phyloP scores from a whole-genome alignment of 1,140 invertebrate genomes.

The Andricus grossulariae region DNA sequence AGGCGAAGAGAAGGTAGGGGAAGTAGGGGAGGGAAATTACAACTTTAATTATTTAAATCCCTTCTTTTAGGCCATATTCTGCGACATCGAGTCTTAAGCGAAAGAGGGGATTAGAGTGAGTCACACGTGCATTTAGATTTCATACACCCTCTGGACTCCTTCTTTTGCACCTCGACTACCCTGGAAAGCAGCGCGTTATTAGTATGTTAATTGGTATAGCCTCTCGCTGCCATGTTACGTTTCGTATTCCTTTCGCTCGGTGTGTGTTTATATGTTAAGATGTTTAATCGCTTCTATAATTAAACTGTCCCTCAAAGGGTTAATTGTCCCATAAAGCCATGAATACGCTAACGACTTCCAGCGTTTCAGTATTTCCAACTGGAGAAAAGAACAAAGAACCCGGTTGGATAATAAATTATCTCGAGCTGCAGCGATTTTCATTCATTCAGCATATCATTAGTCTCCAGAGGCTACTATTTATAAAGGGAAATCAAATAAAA shows the following conservation, averaged over 20 bases:
- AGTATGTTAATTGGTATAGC: constrained; percentile 61
- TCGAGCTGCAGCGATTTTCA: background rate
- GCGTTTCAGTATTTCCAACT: constrained; percentile 59
- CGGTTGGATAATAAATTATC: constrained; percentile 33
- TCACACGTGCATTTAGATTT: constrained; percentile 11
- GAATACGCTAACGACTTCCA: constrained; percentile 74
- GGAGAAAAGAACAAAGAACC: constrained; percentile 59
- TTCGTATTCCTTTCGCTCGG: constrained; percentile 53
- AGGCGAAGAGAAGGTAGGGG: too few species aligned
- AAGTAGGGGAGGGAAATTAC: too few species aligned
- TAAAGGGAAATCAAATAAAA: too few species aligned
- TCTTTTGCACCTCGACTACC: constrained; percentile 47
- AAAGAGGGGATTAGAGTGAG: background rate
- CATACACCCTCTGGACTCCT: background rate
- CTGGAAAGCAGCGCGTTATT: constrained; percentile 58
- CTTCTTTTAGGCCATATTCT: too few species aligned
- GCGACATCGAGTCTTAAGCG: too few species aligned
- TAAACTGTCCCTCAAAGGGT: constrained; percentile 77
- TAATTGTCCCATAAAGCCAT: constrained; percentile 75
- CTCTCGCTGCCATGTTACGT: constrained; percentile 57
- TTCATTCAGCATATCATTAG: background rate
- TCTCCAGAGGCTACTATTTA: background rate
- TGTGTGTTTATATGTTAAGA: constrained; percentile 74
- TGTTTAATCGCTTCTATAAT: constrained; percentile 77
- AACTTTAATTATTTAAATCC: too few species aligned